phyloP scores from a whole-genome alignment of 2,888 invertebrate species.

The Noctua pronuba region DNA sequence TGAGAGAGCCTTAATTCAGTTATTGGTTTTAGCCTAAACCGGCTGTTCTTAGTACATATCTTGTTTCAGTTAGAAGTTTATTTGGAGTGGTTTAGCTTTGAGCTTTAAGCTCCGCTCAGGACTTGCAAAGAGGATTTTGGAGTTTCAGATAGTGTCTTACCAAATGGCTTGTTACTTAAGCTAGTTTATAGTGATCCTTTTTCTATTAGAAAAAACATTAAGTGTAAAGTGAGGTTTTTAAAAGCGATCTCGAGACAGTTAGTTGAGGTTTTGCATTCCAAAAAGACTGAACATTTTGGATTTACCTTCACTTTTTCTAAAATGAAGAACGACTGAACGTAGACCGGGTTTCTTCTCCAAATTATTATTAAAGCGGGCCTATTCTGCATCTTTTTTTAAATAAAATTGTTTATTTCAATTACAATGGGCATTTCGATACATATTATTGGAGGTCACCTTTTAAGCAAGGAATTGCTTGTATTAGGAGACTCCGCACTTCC shows the following conservation, averaged over 20 bases:
- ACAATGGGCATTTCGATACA: too few species aligned
- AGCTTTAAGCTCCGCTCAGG: constrained; percentile 21
- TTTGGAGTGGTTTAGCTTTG: constrained; percentile 13
- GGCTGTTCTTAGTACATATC: not conserved
- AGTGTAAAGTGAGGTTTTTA: not conserved
- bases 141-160: constrained; percentile 20
- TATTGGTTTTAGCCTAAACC: constrained; percentile 21
- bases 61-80: constrained; percentile 26
- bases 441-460: too few species aligned
- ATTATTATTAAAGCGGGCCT: not conserved
- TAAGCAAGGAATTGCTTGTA: too few species aligned
- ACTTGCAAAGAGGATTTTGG: constrained; percentile 13
- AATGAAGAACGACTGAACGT: not conserved
- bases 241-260: not conserved
- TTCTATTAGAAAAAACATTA: not conserved
- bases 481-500: too few species aligned
- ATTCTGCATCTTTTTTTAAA: too few species aligned
- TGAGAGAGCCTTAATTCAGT: constrained; percentile 23
- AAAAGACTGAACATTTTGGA: not conserved
- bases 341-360: not conserved
- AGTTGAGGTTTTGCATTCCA: not conserved
- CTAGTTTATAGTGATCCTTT: not conserved
- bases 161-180: constrained; percentile 1
- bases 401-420: too few species aligned
- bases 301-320: not conserved